phyloP scores from a whole-genome alignment of 2,797 vertebrate genomes.

The Mormyrus proboscirostris region DNA sequence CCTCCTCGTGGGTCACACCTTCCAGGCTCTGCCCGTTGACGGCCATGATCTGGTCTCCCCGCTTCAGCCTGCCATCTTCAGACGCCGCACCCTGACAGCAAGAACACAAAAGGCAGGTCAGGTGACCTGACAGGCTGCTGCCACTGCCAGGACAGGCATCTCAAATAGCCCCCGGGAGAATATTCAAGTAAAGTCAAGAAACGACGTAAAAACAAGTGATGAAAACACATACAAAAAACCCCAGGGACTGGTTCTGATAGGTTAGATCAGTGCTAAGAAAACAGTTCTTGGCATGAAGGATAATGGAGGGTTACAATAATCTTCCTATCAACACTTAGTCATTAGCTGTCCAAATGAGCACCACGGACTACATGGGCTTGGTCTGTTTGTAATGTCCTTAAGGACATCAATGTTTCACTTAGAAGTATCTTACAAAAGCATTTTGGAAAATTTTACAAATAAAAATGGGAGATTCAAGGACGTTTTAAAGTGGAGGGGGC shows the following conservation, averaged over 20 bases:
- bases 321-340: conserved; percentile 6
- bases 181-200: neutral
- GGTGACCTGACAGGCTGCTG: neutral
- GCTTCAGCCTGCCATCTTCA: conserved; percentile 89
- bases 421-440: neutral
- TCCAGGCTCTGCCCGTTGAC: conserved; percentile 91
- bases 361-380: neutral
- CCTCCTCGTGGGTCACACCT: conserved; percentile 92
- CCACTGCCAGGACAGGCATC: neutral
- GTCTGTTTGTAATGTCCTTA: neutral
- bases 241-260: neutral
- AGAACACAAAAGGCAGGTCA: neutral
- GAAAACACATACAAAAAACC: neutral
- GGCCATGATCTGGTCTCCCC: conserved; percentile 94
- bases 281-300: neutral
- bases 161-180: neutral
- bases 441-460: neutral
- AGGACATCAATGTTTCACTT: neutral
- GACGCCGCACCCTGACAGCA: conserved; percentile 83
- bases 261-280: neutral
- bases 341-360: neutral
- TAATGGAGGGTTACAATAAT: neutral
- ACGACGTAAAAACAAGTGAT: neutral
- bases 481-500: neutral
- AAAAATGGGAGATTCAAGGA: neutral